phyloP scores from a whole-genome alignment of 2,797 vertebrate genomes.

The Pipistrellus nathusii region DNA sequence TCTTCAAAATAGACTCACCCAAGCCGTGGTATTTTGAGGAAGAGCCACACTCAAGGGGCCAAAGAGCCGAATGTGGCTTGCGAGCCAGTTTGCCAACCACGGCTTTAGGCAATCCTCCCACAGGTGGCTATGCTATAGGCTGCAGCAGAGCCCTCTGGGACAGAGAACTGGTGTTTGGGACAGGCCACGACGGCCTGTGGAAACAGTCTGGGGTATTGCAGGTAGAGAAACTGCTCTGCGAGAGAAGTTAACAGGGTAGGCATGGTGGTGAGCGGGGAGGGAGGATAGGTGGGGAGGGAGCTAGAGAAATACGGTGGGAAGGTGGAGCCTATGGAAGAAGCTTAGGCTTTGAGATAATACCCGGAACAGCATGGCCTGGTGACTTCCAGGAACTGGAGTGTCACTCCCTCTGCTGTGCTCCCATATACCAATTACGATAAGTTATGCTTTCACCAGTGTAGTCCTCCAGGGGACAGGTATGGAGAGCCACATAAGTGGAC shows the following conservation, averaged over 20 bases:
- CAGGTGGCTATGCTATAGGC: background rate
- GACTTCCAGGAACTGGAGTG: background rate
- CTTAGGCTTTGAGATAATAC: background rate
- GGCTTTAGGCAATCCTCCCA: background rate
- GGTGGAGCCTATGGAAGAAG: background rate
- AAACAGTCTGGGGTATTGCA: background rate
- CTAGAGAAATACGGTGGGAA: background rate
- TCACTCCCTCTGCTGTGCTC: background rate
- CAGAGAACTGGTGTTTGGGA: background rate
- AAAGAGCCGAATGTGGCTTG: no score
- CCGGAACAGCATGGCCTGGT: background rate
- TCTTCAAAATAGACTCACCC: no score
- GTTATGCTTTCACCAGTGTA: background rate
- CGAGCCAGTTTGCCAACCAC: no score
- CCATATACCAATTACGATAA: background rate
- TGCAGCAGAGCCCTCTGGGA: background rate
- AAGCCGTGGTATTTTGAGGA: no score
- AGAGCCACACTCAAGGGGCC: no score
- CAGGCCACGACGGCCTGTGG: background rate
- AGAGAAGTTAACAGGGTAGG: background rate
- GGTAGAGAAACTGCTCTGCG: background rate
- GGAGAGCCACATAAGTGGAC: background rate
- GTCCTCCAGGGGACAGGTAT: background rate
- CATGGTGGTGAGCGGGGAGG: background rate
- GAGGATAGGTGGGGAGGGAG: accelerated